A percentile compares a stretch with the other conserved stretches of the same genome.
phyloP scores from a whole-genome alignment of 2,888 invertebrate species.

The Lamellibrachia satsuma region DNA sequence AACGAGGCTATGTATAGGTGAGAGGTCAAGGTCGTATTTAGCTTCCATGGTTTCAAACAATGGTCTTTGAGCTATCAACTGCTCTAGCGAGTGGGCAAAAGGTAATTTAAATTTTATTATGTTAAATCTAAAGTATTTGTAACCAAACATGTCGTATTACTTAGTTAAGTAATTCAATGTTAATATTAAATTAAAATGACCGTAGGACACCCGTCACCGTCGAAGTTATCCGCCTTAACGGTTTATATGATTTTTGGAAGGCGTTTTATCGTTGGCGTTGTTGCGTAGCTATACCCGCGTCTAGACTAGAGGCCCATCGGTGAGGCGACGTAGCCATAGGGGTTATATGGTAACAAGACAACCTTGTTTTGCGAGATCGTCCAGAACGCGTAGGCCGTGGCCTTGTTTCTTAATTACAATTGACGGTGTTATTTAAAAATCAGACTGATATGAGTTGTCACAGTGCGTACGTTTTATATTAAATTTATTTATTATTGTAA shows the following conservation, averaged over 20 bases:
- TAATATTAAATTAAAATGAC: not conserved
- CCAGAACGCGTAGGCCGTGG: not conserved
- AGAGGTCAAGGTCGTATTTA: slow-evolving; percentile 32
- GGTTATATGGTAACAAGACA: not conserved
- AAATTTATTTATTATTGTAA: too few species aligned
- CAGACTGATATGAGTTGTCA: not conserved
- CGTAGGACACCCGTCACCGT: not conserved
- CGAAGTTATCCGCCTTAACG: not conserved
- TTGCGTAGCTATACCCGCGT: too few species aligned
- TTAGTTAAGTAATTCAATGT: not conserved
- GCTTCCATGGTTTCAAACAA: slow-evolving; percentile 30
- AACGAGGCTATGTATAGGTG: slow-evolving; percentile 24
- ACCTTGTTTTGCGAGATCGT: not conserved
- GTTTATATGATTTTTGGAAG: not conserved
- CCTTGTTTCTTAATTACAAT: not conserved
- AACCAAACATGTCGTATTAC: not conserved
- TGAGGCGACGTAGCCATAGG: too few species aligned
- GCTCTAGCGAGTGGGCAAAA: not conserved
- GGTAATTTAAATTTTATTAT: not conserved
- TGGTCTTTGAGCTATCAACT: slow-evolving; percentile 14
- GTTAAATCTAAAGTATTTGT: not conserved
- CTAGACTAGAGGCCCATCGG: too few species aligned
- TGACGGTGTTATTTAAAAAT: not conserved
- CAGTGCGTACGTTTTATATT: too few species aligned
- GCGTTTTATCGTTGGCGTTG: not conserved